Percentiles rank a stretch among this genome's conserved stretches.
phyloP scores from a whole-genome alignment of 2,888 invertebrate species.

The Sinelater perroti region DNA sequence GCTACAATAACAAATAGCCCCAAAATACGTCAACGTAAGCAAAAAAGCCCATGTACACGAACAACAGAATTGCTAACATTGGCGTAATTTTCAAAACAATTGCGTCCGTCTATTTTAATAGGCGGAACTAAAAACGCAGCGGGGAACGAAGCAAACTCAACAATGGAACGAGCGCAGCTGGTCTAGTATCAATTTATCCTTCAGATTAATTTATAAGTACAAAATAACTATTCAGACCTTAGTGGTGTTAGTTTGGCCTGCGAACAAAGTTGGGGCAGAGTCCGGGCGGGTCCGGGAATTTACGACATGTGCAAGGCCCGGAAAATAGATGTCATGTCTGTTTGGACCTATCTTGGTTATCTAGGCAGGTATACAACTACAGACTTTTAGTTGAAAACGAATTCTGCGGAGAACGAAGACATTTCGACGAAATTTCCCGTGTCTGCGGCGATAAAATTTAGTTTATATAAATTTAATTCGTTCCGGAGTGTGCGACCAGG shows the following conservation, averaged over 20 bases:
- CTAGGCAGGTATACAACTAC: slow-evolving; percentile 30
- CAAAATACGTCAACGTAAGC: too few relatives aligned
- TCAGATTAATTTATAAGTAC: slow-evolving; percentile 29
- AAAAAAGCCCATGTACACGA: too few relatives aligned
- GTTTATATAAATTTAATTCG: slow-evolving; percentile 17
- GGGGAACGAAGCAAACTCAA: slow-evolving; percentile 8
- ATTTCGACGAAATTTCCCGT: slow-evolving; percentile 11
- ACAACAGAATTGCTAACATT: too few relatives aligned
- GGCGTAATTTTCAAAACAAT: too few relatives aligned
- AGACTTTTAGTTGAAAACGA: slow-evolving; percentile 22
- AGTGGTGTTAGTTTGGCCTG: slow-evolving; percentile 27
- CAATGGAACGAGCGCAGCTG: slow-evolving; percentile 10
- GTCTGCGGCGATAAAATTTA: slow-evolving; percentile 14
- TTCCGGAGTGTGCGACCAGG: neutral
- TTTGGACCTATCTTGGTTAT: slow-evolving; percentile 33
- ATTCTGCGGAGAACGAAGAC: slow-evolving; percentile 10
- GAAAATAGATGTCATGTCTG: slow-evolving; percentile 41
- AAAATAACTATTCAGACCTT: slow-evolving; percentile 27
- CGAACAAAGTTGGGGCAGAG: slow-evolving; percentile 27
- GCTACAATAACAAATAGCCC: too few relatives aligned
- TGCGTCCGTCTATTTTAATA: too few relatives aligned
- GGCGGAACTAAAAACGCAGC: neutral
- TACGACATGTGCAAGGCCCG: slow-evolving; percentile 39
- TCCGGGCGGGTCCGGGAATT: slow-evolving; percentile 29
- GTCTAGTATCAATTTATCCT: slow-evolving; percentile 20